A percentile compares a stretch with the other conserved stretches of the same genome.
These are phyloP conservation scores for Datnioides undecimradiatus DNA, from an alignment of 2,113 vertebrate species.

Conservation along the genomic window DNA sequence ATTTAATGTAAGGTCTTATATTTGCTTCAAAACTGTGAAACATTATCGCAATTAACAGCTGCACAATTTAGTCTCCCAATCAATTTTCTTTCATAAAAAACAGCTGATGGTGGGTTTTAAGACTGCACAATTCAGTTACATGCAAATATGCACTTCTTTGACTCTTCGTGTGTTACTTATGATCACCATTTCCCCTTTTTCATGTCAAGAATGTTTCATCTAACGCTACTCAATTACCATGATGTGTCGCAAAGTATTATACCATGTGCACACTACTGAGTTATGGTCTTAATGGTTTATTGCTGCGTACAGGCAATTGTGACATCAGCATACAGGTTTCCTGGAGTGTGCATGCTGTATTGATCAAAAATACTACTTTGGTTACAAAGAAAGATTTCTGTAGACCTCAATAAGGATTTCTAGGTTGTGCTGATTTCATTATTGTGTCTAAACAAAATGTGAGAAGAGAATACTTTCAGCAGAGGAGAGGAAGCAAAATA, in stretches of 20 bases:
- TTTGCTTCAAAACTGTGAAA: background rate
- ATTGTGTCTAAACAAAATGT: slow-evolving; percentile 63
- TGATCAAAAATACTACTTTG: slow-evolving; percentile 69
- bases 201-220: background rate
- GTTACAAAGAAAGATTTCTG: slow-evolving; percentile 65
- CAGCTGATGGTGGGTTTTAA: background rate
- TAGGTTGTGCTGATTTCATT: slow-evolving; percentile 62
- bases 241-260: slow-evolving; percentile 13
- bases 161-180: background rate
- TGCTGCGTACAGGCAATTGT: slow-evolving; percentile 70
- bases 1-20: background rate
- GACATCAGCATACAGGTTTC: slow-evolving; percentile 66
- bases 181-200: background rate
- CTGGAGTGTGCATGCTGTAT: slow-evolving; percentile 51
- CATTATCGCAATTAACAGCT: background rate
- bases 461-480: slow-evolving; percentile 57
- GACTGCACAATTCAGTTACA: background rate
- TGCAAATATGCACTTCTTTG: background rate
- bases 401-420: slow-evolving; percentile 52
- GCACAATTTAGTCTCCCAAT: background rate
- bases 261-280: slow-evolving; percentile 9
- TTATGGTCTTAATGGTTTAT: slow-evolving; percentile 71
- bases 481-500: slow-evolving; percentile 61
- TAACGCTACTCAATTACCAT: background rate
- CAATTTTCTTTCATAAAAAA: background rate